A percentile compares a stretch with the other conserved stretches of the same genome.
phyloP scores from a whole-genome alignment of 1,140 invertebrate genomes.

The Eufriesea mexicana region DNA sequence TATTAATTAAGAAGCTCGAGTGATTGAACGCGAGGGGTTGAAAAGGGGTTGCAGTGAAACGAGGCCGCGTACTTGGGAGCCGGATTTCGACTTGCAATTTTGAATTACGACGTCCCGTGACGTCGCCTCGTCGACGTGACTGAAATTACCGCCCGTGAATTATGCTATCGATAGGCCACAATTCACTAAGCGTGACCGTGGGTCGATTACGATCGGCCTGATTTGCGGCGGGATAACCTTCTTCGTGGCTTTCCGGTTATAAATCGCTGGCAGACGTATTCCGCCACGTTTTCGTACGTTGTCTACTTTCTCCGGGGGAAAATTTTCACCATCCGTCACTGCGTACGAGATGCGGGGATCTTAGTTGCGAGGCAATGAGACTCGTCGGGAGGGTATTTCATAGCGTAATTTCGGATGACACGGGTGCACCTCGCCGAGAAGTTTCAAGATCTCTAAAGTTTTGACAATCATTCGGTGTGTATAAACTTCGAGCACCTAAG shows the following conservation, averaged over 20 bases:
- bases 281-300: not conserved
- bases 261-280: not conserved
- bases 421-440: too few relatives aligned
- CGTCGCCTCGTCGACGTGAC: constrained; percentile 50
- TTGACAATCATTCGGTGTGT: not conserved
- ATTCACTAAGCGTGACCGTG: constrained; percentile 50
- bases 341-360: too few relatives aligned
- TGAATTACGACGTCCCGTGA: constrained; percentile 57
- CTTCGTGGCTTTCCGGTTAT: not conserved
- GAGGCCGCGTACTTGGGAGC: not conserved
- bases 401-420: too few relatives aligned
- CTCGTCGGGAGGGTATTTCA: too few relatives aligned
- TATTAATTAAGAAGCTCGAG: constrained; percentile 68
- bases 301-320: not conserved
- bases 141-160: constrained; percentile 65
- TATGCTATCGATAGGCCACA: constrained; percentile 41
- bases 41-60: constrained; percentile 18
- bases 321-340: too few relatives aligned
- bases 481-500: not conserved
- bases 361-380: too few relatives aligned
- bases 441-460: too few relatives aligned
- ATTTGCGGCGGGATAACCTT: constrained; percentile 45
- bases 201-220: constrained; percentile 54
- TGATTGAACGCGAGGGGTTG: constrained; percentile 61
- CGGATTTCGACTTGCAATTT: constrained; percentile 59